phyloP scores from a whole-genome alignment of 1,140 invertebrate species.

The Leguminivora glycinivorella region DNA sequence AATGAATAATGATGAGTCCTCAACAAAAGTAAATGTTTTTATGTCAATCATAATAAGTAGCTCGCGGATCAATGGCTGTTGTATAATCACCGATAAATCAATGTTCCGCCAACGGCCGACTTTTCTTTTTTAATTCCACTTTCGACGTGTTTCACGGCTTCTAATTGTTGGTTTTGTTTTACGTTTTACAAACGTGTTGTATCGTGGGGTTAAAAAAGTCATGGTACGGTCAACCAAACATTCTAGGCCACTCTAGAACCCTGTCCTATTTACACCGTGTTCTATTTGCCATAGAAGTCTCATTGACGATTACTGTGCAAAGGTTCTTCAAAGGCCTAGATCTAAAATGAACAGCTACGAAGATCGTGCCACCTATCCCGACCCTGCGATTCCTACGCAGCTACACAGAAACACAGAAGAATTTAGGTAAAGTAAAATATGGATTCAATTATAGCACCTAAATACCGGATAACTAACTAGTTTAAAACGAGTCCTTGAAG shows the following conservation, averaged over 20 bases:
- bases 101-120: conserved; percentile 34
- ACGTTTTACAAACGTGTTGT: conserved; percentile 15
- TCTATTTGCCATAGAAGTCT: no score
- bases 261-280: no score
- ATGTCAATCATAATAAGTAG: conserved; percentile 15
- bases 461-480: no score
- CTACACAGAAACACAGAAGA: no score
- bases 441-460: no score
- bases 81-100: conserved; percentile 40
- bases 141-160: conserved; percentile 24
- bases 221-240: not conserved
- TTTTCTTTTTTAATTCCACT: conserved; percentile 44
- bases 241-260: no score
- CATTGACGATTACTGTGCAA: no score
- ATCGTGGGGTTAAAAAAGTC: conserved; percentile 3
- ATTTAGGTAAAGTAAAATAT: no score
- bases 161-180: conserved; percentile 19
- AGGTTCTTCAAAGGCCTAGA: no score
- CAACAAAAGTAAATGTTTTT: conserved; percentile 2
- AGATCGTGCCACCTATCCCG: no score
- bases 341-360: no score
- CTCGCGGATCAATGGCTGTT: conserved; percentile 30
- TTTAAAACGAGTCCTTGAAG: not conserved
- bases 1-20: not conserved
- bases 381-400: no score